Base-by-base conservation (phyloP, 2,797 vertebrate genomes). In the Huso huso region DNA sequence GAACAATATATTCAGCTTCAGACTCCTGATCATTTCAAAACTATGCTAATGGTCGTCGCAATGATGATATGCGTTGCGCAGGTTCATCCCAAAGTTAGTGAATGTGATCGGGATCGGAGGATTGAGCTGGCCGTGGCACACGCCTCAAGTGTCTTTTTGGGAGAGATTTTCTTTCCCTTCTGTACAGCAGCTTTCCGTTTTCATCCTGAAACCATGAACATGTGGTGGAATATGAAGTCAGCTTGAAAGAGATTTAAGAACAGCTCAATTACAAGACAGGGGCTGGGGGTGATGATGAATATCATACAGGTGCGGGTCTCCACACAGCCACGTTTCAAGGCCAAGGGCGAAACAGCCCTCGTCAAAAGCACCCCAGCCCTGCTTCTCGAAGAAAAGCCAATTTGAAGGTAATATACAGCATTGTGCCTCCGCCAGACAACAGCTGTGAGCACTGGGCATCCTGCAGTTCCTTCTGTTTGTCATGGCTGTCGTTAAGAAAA, bases 331-430 rank as follows among this genome's bases (percentile, higher is more conserved):
- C 51, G 8, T 49, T 59, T 49, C 48, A 48, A 48, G 12, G 8
- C 59, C 6, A 13, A 49, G 55, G 52, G 57, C 57, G 52, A 66
- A 11, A 10, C 55, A 58, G 11, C 55, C 6, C 2, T 13, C 15
- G 12, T 62, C 49, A 4, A 48, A 6, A 10, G 23, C 23, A 3
- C 23, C 4, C 23, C 23, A 37, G 23, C 8, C 2, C 10, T 49
- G 12, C 11, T 65, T 51, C 51, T 18, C 10, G 53, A 64, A 64
- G 50, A 9, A 51, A 10, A 64, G 64, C 18, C 64, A 57, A 57
- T n/a, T 58, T n/a, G 6, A 13, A 12, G 55, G 1, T 58, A 58
- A 58, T 58, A 37, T 37, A n/a, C 55, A 10, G 3, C 55, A 58
- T 58, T 58, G 55, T 58, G 11, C 10, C 12, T n/a, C 3, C 49